Conservation (phyloP, 2,113 vertebrate genomes). For the Ranitomeya variabilis region DNA sequence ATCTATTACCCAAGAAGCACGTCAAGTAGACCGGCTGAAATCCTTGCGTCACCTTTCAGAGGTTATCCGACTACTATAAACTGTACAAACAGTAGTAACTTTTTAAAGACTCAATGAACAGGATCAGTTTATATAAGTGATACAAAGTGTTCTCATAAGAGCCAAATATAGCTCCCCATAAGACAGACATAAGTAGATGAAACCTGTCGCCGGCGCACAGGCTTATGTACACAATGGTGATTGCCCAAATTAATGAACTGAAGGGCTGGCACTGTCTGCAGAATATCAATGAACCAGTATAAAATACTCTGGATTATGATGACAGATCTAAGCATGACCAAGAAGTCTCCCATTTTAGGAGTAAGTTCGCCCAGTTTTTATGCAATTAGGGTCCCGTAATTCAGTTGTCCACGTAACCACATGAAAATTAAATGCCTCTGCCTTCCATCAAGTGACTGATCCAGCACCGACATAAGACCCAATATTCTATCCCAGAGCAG, state of each 20-base stretch:
- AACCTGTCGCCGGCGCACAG: neutral
- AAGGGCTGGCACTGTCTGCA: neutral
- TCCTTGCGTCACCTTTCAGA: neutral
- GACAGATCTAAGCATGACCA: too few relatives aligned
- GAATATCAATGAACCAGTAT: neutral
- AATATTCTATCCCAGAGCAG: too few relatives aligned
- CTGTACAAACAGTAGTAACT: neutral
- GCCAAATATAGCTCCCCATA: neutral
- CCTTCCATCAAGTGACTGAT: too few relatives aligned
- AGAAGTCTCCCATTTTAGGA: too few relatives aligned
- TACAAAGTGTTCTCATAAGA: neutral
- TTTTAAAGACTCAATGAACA: neutral
- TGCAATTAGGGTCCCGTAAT: too few relatives aligned
- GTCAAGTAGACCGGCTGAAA: neutral
- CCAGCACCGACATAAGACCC: too few relatives aligned
- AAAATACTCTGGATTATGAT: too few relatives aligned
- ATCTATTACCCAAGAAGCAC: too few relatives aligned
- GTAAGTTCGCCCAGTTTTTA: too few relatives aligned
- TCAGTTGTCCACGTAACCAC: too few relatives aligned
- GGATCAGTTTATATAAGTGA: neutral
- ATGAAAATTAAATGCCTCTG: too few relatives aligned
- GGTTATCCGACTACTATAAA: neutral
- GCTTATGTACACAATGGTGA: slow-evolving; percentile 8
- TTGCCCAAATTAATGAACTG: neutral
- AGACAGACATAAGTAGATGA: neutral